Evolutionary conservation across 2,888 invertebrate genomes (phyloP).

Genomic region (Drosophila rubida): DNA sequence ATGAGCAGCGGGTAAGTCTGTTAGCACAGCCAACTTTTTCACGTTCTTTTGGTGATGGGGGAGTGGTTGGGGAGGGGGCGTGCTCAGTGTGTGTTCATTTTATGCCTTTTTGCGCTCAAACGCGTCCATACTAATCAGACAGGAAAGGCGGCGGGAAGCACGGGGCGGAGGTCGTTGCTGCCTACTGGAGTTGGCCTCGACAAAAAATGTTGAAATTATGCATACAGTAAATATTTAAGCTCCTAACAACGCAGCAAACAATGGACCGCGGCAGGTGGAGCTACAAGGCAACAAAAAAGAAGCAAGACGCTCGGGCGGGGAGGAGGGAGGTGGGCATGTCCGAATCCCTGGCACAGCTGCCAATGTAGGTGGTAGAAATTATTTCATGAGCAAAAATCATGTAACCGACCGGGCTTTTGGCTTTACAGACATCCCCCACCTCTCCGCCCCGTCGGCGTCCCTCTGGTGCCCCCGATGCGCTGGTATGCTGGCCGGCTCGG

Average conservation of each 20-base stretch:
- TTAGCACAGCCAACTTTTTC: slow-evolving; percentile 13
- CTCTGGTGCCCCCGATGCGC: slow-evolving; percentile 8
- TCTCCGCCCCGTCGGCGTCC: too few species aligned
- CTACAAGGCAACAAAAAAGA: not conserved
- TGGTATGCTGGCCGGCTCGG: not conserved
- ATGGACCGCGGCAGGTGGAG: slow-evolving; percentile 21
- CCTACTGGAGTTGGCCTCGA: slow-evolving; percentile 23
- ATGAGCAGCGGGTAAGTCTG: slow-evolving; percentile 89
- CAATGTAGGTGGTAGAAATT: slow-evolving; percentile 61
- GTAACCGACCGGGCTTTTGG: slow-evolving; percentile 55
- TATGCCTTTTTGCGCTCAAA: slow-evolving; percentile 33
- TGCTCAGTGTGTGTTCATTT: slow-evolving; percentile 16
- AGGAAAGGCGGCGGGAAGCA: not conserved
- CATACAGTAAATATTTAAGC: slow-evolving; percentile 77
- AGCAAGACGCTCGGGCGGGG: not conserved
- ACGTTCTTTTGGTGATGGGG: slow-evolving; percentile 13
- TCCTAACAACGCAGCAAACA: slow-evolving; percentile 67
- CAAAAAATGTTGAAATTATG: slow-evolving; percentile 70
- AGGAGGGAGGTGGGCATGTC: slow-evolving; percentile 3
- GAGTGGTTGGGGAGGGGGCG: not conserved
- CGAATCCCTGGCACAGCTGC: slow-evolving; percentile 52
- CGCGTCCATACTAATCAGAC: slow-evolving; percentile 39
- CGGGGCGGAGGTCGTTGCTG: not conserved
- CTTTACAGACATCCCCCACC: slow-evolving; percentile 26
- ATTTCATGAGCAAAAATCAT: slow-evolving; percentile 80